Base-by-base conservation (phyloP, 2,888 invertebrate species). In the Hypomecis punctinalis region DNA sequence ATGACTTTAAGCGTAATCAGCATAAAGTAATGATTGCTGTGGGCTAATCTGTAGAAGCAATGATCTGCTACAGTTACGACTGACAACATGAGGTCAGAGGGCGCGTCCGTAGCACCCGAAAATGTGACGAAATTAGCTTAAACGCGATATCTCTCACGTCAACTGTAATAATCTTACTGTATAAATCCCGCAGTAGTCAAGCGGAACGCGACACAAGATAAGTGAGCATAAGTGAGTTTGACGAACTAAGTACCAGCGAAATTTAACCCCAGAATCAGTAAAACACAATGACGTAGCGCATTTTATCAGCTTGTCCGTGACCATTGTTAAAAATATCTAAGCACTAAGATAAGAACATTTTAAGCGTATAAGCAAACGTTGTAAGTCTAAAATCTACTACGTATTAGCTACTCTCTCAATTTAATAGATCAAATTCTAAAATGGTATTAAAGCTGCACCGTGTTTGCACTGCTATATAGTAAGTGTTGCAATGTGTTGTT, bases 71-170 rank as follows among this genome's bases (percentile, higher is more conserved):
- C 65, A 55, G 65, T 48, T 57, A 61, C 65, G 57, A 58, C 40
- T 35, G 35, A 33, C 46, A 46, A 59, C 58, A 65, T 1, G 9
- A 56, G 78, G 72, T 73, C 78, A 71, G 69, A 70, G 70, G 72
- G 76, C 76, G 73, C 66, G 82, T 77, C 80, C 83, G 58, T 5
- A 37, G 53, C 63, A 37, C 57, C 51, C 74, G 70, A 70, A 70
- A 54, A 60, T 68, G 69, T 79, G 76, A 76, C 77, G 79, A 77
- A 76, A 78, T 74, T 76, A 71, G 74, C 77, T 77, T 76, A 79
- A 75, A 69, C 33, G 43, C 62, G 82, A 83, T 83, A 84, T 83
- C 67, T 73, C 67, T 61, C 62, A 58, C 67, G 61, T 75, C 74
- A 75, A 77, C 69, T 76, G 71, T 73, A 76, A 78, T 47, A 80